phyloP scores from a whole-genome alignment of 1,140 invertebrate genomes.

The Bactericera cockerelli region DNA sequence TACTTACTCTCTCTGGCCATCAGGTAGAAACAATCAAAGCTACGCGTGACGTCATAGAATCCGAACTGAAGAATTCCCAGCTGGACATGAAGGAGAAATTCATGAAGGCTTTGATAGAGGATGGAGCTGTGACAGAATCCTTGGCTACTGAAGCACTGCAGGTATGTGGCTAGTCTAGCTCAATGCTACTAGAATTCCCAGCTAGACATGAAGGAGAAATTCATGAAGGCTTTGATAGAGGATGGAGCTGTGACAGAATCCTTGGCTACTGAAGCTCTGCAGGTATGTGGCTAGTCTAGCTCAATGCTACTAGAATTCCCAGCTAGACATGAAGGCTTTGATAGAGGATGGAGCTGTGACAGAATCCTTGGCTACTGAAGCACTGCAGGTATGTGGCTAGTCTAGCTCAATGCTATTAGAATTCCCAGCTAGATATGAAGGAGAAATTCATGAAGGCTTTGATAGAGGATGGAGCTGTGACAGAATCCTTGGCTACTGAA shows the following conservation, averaged over 20 bases:
- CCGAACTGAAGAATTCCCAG: conserved; percentile 64
- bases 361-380: conserved; percentile 35
- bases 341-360: conserved; percentile 72
- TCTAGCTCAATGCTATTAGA: no score
- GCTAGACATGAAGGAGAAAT: conserved; percentile 71
- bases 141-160: neutral
- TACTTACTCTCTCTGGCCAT: no score
- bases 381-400: neutral
- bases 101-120: conserved; percentile 57
- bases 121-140: conserved; percentile 72
- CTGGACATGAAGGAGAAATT: conserved; percentile 77
- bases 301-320: conserved; percentile 61
- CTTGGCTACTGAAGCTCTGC: neutral
- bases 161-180: no score
- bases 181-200: conserved; percentile 61
- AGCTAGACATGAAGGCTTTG: conserved; percentile 68
- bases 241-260: conserved; percentile 76
- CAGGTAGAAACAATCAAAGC: conserved; percentile 74
- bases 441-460: conserved; percentile 62
- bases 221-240: conserved; percentile 59
- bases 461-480: conserved; percentile 66
- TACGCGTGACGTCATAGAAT: conserved; percentile 76
- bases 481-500: conserved; percentile 38
- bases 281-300: no score
- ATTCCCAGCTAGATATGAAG: conserved; percentile 69